A percentile compares a stretch with the other conserved stretches of the same genome.
Conservation (phyloP, 1,140 invertebrate genomes). For the Arion vulgaris region DNA sequence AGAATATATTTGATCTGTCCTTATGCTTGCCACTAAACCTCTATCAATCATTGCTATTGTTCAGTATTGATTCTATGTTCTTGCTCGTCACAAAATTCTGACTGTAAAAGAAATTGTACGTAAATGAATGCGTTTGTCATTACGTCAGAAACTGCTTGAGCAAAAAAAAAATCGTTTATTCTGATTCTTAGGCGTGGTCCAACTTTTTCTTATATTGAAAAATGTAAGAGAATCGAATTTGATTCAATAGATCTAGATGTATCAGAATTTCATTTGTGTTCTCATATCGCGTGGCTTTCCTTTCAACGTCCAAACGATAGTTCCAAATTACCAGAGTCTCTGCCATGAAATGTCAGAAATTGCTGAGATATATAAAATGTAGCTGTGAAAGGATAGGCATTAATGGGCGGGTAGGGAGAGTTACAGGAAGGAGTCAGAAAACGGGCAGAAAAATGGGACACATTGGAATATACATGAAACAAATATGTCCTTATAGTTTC, state of each 20-base stretch:
- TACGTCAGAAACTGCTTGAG: background rate
- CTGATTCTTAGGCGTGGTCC: background rate
- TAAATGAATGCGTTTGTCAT: slow-evolving; percentile 12
- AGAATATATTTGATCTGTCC: slow-evolving; percentile 3
- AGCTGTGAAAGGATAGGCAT: background rate
- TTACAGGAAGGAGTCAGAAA: no score
- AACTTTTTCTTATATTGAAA: background rate
- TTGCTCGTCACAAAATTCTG: background rate
- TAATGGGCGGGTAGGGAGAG: no score
- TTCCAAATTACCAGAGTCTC: background rate
- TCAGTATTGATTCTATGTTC: slow-evolving; percentile 6
- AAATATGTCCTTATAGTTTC: no score
- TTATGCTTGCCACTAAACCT: background rate
- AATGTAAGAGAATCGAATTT: slow-evolving; percentile 1
- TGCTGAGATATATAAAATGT: background rate
- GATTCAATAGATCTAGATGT: slow-evolving; percentile 6
- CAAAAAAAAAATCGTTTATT: slow-evolving; percentile 12
- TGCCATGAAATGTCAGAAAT: background rate
- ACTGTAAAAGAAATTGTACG: background rate
- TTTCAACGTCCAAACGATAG: background rate
- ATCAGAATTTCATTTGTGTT: background rate
- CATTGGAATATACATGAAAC: no score
- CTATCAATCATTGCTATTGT: slow-evolving; percentile 17
- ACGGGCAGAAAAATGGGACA: no score
- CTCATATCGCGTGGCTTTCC: background rate